Evolutionary conservation across 2,113 vertebrate genomes (phyloP).

Genomic region (Poecile atricapillus): DNA sequence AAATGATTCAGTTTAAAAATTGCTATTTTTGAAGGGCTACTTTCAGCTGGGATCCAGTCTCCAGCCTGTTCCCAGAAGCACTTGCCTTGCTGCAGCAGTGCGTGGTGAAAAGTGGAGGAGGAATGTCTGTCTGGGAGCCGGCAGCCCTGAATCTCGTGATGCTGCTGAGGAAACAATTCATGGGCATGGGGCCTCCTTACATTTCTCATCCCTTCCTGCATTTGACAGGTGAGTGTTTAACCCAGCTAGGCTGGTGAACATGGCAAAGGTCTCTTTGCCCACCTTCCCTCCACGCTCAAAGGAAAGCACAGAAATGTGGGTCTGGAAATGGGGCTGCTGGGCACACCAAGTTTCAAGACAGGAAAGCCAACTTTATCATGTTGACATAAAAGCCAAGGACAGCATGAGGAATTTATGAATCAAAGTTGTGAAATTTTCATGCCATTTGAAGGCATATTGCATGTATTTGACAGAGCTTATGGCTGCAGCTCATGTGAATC

Average conservation of each 20-base stretch:
- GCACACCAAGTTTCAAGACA: background rate
- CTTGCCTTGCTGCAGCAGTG: background rate
- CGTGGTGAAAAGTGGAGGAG: background rate
- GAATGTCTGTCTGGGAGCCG: background rate
- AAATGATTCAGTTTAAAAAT: slow-evolving; percentile 56
- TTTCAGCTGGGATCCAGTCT: slow-evolving; percentile 52
- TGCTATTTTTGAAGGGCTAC: slow-evolving; percentile 64
- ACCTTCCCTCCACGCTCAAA: rapidly evolving
- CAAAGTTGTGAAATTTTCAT: background rate
- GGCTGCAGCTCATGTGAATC: background rate
- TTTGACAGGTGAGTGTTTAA: background rate
- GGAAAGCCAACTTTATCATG: background rate
- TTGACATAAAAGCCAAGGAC: background rate
- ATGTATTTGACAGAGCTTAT: background rate
- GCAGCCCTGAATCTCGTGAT: background rate
- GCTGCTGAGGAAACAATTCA: background rate
- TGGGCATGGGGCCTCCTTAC: background rate
- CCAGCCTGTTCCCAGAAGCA: slow-evolving; percentile 16
- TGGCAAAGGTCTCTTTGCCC: background rate
- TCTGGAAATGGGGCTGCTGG: background rate
- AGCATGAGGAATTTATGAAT: background rate
- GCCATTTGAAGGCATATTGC: background rate
- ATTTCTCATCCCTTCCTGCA: background rate
- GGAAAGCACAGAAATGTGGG: background rate
- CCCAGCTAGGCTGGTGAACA: background rate